These are phyloP conservation scores for Okapia johnstoni DNA, from an alignment of 2,113 vertebrate species.

Conservation along the genomic window DNA sequence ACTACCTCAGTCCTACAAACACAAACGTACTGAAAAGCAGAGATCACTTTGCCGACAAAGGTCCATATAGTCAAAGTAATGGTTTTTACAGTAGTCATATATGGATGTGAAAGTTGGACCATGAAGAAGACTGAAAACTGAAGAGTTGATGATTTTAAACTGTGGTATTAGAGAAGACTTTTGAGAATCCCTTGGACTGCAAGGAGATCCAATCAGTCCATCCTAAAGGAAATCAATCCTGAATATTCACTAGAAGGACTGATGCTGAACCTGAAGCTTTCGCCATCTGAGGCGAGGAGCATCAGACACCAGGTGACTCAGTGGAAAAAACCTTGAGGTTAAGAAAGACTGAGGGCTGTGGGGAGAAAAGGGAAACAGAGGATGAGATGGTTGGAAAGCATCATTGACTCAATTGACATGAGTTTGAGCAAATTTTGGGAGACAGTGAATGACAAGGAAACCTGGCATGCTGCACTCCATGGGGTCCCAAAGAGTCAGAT, in stretches of 20 bases:
- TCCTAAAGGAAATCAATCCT: not conserved
- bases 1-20: not conserved
- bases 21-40: not conserved
- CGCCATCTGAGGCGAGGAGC: not conserved
- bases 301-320: not conserved
- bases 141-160: not conserved
- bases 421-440: not conserved
- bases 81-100: not conserved
- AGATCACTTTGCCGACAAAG: not conserved
- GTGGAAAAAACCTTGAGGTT: not conserved
- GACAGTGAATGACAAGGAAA: not conserved
- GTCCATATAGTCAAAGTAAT: not conserved
- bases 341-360: not conserved
- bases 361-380: not conserved
- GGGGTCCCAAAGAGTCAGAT: not conserved
- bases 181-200: not conserved
- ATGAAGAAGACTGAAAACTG: not conserved
- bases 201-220: not conserved
- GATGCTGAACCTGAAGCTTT: not conserved
- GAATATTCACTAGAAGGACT: not conserved
- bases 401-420: not conserved
- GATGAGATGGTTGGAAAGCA: not conserved
- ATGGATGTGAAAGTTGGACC: not conserved
- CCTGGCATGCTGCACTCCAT: not conserved
- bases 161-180: not conserved